These are phyloP conservation scores for Nemotelus pantherinus DNA, from an alignment of 2,888 invertebrate genomes.

Conservation along the genomic window DNA sequence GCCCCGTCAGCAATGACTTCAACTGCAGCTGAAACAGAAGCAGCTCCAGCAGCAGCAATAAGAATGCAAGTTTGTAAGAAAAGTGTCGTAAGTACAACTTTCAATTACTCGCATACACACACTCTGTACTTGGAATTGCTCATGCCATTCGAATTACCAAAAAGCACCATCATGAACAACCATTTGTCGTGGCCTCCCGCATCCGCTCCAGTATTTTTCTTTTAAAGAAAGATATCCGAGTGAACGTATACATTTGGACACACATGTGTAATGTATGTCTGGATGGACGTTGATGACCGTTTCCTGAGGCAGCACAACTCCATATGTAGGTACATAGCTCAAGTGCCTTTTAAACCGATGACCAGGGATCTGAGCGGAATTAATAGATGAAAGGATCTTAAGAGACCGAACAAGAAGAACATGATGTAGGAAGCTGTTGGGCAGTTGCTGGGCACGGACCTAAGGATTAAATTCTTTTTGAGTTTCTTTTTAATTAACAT, in stretches of 20 bases:
- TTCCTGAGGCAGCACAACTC: background rate
- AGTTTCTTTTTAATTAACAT: conserved; percentile 18
- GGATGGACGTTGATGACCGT: background rate
- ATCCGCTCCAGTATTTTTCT: background rate
- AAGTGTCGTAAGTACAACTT: conserved; percentile 23
- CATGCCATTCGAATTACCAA: conserved; percentile 10
- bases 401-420: background rate
- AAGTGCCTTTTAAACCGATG: conserved; percentile 32
- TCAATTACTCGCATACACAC: conserved; percentile 13
- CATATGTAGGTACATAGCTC: background rate
- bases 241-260: background rate
- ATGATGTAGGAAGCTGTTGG: background rate
- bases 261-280: too few species aligned
- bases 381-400: conserved; percentile 24
- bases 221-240: conserved; percentile 1
- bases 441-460: too few species aligned
- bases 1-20: background rate
- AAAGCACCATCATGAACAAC: conserved; percentile 19
- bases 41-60: background rate
- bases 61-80: conserved; percentile 4
- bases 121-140: conserved; percentile 20
- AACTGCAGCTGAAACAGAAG: background rate
- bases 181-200: conserved; percentile 17
- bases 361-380: conserved; percentile 22
- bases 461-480: conserved; percentile 9